Base-by-base conservation (phyloP, 1,140 invertebrate species). In the Diploscapter pachys region DNA sequence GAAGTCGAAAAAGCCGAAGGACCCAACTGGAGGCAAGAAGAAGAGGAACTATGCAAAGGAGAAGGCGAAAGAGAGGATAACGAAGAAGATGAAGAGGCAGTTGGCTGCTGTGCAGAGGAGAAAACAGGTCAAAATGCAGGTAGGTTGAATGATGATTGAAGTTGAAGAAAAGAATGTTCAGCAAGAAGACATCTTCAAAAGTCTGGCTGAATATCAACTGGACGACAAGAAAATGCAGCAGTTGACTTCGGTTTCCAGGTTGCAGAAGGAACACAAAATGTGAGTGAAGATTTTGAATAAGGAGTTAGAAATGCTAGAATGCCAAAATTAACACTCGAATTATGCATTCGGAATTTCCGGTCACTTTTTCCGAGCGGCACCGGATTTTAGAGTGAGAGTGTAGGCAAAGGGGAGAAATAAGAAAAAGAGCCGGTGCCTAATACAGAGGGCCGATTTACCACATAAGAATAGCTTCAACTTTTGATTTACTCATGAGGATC, bases 181-280 rank as follows among this genome's bases (percentile, higher is more conserved):
- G 78, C 73, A 77, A 65, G 79, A 79, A 54, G 72, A 79, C 56
- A 50, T 80, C 3, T 76, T 80, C 31, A 73, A 71, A 3, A 56
- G 67, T 4, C 67, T 80, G 6, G 71, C 72, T 55, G 63, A 80
- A 63, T 72, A 66, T 52, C 77, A 77, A 57, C 61, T 80, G n/a
- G 73, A 73, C 31, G 50, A 59, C 3, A 68, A 79, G 5, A 65
- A 68, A 13, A 31, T 80, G n/a, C 52, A 66, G 8, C 50, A 64
- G 49, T 61, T 80, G 2, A 48, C n/a, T 31, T 80, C 79, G 2
- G 76, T 70, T 13, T 61, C 76, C 11, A 61, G 76, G 49, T 3
- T 65, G 4, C 67, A 80, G 31, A 62, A 80, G 11, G 72, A 79
- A 67, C 31, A 73, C 3, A 53, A 66, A 56, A 72, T 52, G 68